These are phyloP conservation scores for Reticulitermes lucifugus DNA, from an alignment of 2,888 invertebrate genomes.

Conservation along the genomic window DNA sequence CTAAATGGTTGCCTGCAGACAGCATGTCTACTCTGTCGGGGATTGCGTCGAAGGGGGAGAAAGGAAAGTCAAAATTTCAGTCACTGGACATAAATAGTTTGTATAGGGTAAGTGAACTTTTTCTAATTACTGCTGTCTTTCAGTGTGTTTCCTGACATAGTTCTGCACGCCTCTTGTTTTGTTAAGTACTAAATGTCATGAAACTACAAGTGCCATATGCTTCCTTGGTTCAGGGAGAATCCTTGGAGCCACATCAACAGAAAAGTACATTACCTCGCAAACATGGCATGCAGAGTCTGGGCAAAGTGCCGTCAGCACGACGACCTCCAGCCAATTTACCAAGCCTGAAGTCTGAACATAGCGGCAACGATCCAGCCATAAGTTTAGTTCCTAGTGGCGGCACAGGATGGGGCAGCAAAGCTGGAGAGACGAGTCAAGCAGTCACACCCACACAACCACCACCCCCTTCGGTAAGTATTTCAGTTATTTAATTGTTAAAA, in stretches of 20 bases:
- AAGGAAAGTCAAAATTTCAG: constrained; percentile 95
- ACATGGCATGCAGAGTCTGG: constrained; percentile 99
- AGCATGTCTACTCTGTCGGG: constrained; percentile 97
- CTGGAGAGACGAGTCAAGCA: constrained; percentile 63
- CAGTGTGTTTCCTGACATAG: too few species aligned
- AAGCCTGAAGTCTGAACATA: constrained; percentile 97
- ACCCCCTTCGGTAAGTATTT: constrained; percentile 24
- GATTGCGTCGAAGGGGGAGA: constrained; percentile 86
- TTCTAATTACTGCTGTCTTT: background rate
- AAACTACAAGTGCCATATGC: too few species aligned
- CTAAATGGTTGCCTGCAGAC: constrained; percentile 95
- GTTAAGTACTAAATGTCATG: too few species aligned
- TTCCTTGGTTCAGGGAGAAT: constrained; percentile 76
- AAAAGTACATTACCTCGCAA: constrained; percentile 93
- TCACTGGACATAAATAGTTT: constrained; percentile 98
- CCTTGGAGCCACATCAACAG: constrained; percentile 87
- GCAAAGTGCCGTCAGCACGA: constrained; percentile 98
- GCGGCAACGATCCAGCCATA: constrained; percentile 81
- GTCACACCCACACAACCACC: constrained; percentile 43
- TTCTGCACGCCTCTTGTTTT: too few species aligned
- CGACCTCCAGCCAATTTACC: constrained; percentile 99
- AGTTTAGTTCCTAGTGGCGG: constrained; percentile 84
- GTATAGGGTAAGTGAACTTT: constrained; percentile 78
- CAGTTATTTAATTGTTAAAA: background rate
- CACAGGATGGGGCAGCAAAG: constrained; percentile 81